Evolutionary conservation across 2,113 vertebrate species (phyloP).

Genomic region (Phrynocephalus versicolor): DNA sequence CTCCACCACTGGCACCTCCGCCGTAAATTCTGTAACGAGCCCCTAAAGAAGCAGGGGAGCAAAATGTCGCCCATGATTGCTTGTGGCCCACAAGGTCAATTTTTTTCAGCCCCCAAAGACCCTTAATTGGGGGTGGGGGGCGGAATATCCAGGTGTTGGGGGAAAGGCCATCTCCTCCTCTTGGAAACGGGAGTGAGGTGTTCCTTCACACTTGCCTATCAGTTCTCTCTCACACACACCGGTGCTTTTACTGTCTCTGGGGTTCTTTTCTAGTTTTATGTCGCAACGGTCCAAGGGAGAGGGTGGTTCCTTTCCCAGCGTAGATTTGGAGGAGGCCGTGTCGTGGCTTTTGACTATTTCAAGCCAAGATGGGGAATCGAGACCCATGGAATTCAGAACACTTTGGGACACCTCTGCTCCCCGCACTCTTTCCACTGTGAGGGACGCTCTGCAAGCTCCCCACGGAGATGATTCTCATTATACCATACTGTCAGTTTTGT

Average conservation of each 20-base stretch:
- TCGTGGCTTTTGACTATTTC: not conserved
- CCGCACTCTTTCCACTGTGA: not conserved
- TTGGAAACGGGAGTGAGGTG: too few species aligned
- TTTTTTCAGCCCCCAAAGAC: too few species aligned
- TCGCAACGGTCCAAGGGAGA: not conserved
- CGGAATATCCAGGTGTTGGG: too few species aligned
- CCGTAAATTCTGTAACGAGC: not conserved
- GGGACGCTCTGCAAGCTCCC: not conserved
- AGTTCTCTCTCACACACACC: too few species aligned
- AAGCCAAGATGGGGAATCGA: not conserved
- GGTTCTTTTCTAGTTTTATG: not conserved
- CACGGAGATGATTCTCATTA: not conserved
- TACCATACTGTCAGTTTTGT: not conserved
- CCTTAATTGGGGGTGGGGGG: too few species aligned
- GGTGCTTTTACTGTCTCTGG: not conserved
- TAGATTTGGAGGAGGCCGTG: not conserved
- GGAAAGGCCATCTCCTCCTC: too few species aligned
- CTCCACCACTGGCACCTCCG: too few species aligned
- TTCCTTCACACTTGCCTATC: too few species aligned
- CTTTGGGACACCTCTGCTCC: not conserved
- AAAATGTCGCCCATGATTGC: too few species aligned
- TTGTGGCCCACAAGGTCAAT: too few species aligned
- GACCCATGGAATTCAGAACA: not conserved
- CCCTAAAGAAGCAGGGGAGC: not conserved
- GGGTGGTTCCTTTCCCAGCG: too few species aligned